Evolutionary conservation across 2,113 vertebrate species (phyloP).

Genomic region (Cichladusa arquata): DNA sequence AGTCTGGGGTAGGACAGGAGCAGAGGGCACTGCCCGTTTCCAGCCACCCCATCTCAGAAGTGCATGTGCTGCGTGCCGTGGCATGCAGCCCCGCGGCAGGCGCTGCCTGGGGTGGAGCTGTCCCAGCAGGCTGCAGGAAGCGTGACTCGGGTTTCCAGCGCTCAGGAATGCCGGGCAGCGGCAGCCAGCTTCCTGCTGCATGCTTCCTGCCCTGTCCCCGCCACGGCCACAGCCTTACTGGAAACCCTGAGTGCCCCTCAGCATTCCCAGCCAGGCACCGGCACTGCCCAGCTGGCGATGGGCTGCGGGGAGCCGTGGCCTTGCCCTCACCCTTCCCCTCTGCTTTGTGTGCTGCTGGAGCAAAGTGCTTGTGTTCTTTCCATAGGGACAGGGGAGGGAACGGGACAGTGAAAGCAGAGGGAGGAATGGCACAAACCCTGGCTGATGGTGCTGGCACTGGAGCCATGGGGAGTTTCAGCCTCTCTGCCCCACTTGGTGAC

Average conservation of each 20-base stretch:
- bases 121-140: slow-evolving; percentile 64
- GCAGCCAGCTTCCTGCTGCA: slow-evolving; percentile 74
- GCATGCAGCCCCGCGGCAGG: neutral
- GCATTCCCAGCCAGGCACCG: neutral
- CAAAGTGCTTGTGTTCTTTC: neutral
- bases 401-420: neutral
- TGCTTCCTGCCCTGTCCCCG: slow-evolving; percentile 66
- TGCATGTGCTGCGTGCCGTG: accelerated
- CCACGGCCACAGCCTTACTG: slow-evolving; percentile 57
- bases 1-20: neutral
- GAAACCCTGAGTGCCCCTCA: slow-evolving; percentile 49
- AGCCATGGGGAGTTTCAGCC: neutral
- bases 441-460: accelerated
- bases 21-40: accelerated
- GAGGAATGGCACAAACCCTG: neutral
- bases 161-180: slow-evolving; percentile 47
- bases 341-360: neutral
- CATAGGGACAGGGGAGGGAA: neutral
- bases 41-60: accelerated
- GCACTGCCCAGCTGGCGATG: neutral
- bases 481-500: accelerated
- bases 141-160: slow-evolving; percentile 61
- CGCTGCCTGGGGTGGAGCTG: slow-evolving; percentile 9
- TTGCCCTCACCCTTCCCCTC: neutral
- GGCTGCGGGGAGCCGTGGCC: neutral